A percentile compares a stretch with the other conserved stretches of the same genome.
phyloP scores from a whole-genome alignment of 2,888 invertebrate genomes.

The Ditula angustiorana region DNA sequence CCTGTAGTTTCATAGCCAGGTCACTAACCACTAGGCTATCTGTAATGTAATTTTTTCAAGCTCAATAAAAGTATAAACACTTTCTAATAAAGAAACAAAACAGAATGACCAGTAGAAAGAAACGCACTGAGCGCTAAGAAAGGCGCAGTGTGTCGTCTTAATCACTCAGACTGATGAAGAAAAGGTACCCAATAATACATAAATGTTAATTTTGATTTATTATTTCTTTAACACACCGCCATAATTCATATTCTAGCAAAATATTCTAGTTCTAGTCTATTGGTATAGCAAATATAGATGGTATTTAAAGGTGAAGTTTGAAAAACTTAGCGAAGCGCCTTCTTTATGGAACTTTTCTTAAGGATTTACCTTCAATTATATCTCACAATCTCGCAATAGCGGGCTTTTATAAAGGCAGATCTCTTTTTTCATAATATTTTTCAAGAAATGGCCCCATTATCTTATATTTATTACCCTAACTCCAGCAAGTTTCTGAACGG shows the following conservation, averaged over 20 bases:
- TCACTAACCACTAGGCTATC: too few relatives aligned
- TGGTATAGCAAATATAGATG: neutral
- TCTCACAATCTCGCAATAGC: constrained; percentile 49
- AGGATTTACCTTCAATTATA: constrained; percentile 40
- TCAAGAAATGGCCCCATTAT: constrained; percentile 71
- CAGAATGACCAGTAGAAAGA: too few relatives aligned
- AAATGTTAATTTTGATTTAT: too few relatives aligned
- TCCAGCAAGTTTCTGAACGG: constrained; percentile 56
- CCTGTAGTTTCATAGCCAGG: too few relatives aligned
- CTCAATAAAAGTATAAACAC: too few relatives aligned
- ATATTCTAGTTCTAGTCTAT: too few relatives aligned
- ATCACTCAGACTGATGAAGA: too few relatives aligned
- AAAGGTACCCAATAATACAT: too few relatives aligned
- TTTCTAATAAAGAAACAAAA: too few relatives aligned
- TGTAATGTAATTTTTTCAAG: too few relatives aligned
- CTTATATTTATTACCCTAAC: constrained; percentile 68
- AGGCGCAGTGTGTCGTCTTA: too few relatives aligned
- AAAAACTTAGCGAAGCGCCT: constrained; percentile 12
- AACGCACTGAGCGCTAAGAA: too few relatives aligned
- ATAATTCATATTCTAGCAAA: neutral
- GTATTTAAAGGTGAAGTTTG: constrained; percentile 17
- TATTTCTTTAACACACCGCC: neutral
- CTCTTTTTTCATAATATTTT: constrained; percentile 70
- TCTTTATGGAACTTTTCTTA: constrained; percentile 21
- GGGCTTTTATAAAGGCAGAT: constrained; percentile 56